Conservation (phyloP, 1,140 invertebrate species). For the Diprion similis region DNA sequence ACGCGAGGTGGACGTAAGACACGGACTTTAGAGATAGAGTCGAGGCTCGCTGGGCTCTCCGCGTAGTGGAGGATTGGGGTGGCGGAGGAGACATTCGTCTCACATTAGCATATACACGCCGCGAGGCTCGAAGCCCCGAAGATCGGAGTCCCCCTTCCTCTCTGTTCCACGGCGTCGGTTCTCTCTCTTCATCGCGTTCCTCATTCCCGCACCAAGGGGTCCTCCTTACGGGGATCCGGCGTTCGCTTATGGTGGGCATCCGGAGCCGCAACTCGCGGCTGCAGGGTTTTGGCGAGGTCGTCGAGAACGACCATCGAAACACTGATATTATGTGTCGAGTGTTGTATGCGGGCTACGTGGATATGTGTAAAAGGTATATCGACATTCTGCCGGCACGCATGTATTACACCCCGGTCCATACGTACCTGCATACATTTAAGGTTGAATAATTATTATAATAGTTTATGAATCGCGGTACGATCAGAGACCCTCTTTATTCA, state of each 20-base stretch:
- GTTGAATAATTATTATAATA: background rate
- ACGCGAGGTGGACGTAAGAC: background rate
- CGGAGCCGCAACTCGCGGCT: too few species aligned
- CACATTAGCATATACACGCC: conserved; percentile 58
- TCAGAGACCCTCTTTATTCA: background rate
- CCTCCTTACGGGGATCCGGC: too few species aligned
- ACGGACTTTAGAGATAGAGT: background rate
- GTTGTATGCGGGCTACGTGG: background rate
- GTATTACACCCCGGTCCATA: background rate
- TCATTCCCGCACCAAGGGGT: too few species aligned
- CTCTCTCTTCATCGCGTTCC: background rate
- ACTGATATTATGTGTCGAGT: background rate
- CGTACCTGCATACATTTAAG: background rate
- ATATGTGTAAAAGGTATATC: background rate
- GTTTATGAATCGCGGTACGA: conserved; percentile 2
- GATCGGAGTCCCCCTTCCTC: background rate
- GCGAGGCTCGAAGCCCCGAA: conserved; percentile 28
- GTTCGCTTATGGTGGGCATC: too few species aligned
- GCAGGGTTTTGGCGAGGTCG: too few species aligned
- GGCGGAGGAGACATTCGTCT: conserved; percentile 45
- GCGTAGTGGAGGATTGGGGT: background rate
- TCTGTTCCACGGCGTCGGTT: background rate
- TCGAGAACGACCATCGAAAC: too few species aligned
- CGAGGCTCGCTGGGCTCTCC: background rate
- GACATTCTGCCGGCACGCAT: background rate